Conservation (phyloP, 1,140 invertebrate species). For the Drosophila willistoni region DNA sequence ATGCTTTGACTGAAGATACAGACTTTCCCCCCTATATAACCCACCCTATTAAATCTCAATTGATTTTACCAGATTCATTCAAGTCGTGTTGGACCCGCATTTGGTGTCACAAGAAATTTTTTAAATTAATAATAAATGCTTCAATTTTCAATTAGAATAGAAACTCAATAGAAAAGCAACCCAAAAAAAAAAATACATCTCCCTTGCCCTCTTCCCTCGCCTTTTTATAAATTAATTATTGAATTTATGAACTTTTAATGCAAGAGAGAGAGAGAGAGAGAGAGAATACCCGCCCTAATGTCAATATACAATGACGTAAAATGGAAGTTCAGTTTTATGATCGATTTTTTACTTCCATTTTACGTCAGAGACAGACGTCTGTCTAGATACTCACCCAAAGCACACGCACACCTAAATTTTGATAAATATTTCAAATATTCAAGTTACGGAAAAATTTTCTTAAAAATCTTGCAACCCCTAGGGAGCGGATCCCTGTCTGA, state of each 20-base stretch:
- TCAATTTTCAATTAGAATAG: not conserved
- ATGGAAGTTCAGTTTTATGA: not conserved
- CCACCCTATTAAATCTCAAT: constrained; percentile 7
- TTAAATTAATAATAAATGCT: constrained; percentile 15
- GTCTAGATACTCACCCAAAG: too few relatives aligned
- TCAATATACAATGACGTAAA: constrained; percentile 4
- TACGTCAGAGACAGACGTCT: not conserved
- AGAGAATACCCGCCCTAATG: not conserved
- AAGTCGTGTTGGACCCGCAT: constrained; percentile 21
- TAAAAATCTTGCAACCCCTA: too few relatives aligned
- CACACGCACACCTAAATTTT: too few relatives aligned
- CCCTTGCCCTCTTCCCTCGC: not conserved
- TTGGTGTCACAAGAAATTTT: not conserved
- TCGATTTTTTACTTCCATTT: not conserved
- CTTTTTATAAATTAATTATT: constrained; percentile 6
- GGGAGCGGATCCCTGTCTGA: too few relatives aligned
- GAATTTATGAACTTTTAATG: not conserved
- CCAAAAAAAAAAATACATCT: not conserved
- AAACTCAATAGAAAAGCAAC: not conserved
- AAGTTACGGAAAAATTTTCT: too few relatives aligned
- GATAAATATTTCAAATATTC: too few relatives aligned
- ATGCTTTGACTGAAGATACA: too few relatives aligned
- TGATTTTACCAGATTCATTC: not conserved
- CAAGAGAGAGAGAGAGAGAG: not conserved
- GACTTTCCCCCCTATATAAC: too few relatives aligned